phyloP scores from a whole-genome alignment of 2,113 vertebrate species.

The Arenaria interpres region DNA sequence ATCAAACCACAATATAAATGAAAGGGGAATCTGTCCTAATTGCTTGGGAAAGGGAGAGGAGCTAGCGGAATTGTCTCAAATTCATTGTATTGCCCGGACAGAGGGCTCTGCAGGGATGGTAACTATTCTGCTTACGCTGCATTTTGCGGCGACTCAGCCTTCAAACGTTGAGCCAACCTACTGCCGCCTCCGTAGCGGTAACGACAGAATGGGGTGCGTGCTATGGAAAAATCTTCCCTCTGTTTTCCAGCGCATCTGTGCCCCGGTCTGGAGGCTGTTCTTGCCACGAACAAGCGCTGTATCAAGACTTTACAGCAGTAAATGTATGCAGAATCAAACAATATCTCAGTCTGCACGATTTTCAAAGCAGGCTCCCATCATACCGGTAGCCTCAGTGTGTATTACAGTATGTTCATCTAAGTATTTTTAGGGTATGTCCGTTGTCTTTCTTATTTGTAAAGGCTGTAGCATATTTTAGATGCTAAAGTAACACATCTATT shows the following conservation, averaged over 20 bases:
- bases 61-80: not conserved
- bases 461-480: not conserved
- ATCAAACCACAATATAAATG: not conserved
- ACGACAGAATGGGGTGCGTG: fast-evolving
- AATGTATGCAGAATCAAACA: not conserved
- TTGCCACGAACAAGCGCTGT: not conserved
- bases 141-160: not conserved
- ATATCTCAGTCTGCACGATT: not conserved
- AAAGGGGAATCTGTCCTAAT: not conserved
- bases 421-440: not conserved
- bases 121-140: not conserved
- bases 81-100: not conserved
- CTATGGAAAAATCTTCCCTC: fast-evolving
- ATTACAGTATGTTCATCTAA: fast-evolving
- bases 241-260: not conserved
- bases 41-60: not conserved
- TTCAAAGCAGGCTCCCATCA: not conserved
- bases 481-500: not conserved
- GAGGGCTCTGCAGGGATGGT: not conserved
- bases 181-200: fast-evolving
- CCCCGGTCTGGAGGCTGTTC: not conserved
- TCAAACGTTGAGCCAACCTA: fast-evolving
- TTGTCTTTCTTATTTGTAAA: not conserved
- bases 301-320: not conserved
- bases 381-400: not conserved